A percentile compares a stretch with the other conserved stretches of the same genome.
These are phyloP conservation scores for Drosophila virilis DNA, from an alignment of 1,140 invertebrate species.

Conservation along the genomic window DNA sequence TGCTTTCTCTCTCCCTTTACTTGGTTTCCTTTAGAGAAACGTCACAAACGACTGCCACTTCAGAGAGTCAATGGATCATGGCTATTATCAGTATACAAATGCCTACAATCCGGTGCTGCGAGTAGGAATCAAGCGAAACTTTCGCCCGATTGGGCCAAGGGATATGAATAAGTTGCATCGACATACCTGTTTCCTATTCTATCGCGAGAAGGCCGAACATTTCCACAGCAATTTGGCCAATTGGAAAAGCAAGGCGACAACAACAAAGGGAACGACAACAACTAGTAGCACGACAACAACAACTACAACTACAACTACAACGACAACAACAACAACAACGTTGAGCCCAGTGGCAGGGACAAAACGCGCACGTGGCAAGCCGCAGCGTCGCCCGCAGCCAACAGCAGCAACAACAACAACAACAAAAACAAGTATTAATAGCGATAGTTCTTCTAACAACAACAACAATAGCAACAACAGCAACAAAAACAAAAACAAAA, in stretches of 20 bases:
- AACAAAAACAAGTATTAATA: slow-evolving; percentile 77
- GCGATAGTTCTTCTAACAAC: slow-evolving; percentile 62
- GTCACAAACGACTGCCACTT: slow-evolving; percentile 79
- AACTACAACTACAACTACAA: slow-evolving; percentile 41
- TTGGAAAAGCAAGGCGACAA: slow-evolving; percentile 29
- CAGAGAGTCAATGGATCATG: slow-evolving; percentile 63
- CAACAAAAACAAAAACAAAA: slow-evolving; percentile 26
- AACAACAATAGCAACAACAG: slow-evolving; percentile 35
- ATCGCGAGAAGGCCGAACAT: slow-evolving; percentile 43
- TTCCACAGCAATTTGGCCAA: slow-evolving; percentile 28
- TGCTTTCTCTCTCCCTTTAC: background rate
- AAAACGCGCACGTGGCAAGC: slow-evolving; percentile 53
- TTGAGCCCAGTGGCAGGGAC: slow-evolving; percentile 56
- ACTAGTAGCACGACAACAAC: slow-evolving; percentile 40
- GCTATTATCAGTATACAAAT: slow-evolving; percentile 59
- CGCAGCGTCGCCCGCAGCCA: slow-evolving; percentile 31
- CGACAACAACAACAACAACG: slow-evolving; percentile 50
- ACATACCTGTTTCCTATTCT: slow-evolving; percentile 62
- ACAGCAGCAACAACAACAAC: slow-evolving; percentile 23
- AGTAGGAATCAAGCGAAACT: slow-evolving; percentile 71
- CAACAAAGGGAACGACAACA: slow-evolving; percentile 33
- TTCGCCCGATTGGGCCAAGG: slow-evolving; percentile 65
- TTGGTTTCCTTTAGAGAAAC: slow-evolving; percentile 60
- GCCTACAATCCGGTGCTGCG: slow-evolving; percentile 62
- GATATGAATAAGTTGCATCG: slow-evolving; percentile 45